Base-by-base conservation (phyloP, 2,797 vertebrate genomes). In the Fistularia tabacaria region DNA sequence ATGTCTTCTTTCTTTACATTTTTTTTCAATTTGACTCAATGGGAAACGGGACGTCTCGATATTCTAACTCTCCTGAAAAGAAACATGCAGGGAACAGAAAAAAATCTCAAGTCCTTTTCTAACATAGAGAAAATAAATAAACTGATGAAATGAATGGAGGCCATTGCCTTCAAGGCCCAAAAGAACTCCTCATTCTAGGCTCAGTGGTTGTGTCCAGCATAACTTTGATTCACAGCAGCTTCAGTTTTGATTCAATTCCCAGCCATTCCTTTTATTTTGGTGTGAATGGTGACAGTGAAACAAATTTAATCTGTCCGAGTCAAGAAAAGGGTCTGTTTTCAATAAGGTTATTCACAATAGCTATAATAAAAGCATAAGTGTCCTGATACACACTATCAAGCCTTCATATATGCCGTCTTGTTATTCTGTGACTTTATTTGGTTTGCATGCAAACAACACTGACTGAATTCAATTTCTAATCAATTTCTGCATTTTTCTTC, bases 401-500 rank as follows among this genome's bases (percentile, higher is more conserved):
- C 8, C 10, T 8, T 39, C 25, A 55, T 12, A 46, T 36, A 38
- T 8, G 10, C 46, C 38, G 13, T 36, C 10, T 39, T 43, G 41
- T 53, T 51, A 14, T 7, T 14, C 50, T 14, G 50, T 41, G 50
- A 25, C 25, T 25, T 25, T 25, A 25, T 25, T 5, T 25, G 25
- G 2, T 25, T 25, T 25, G 25, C 25, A 25, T n/a, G n/a, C 36
- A 49, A 14, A 14, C 51, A n/a, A n/a, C 40, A 49, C 13, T 12
- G 10, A 7, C 51, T n/a, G 36, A 81, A 82, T 74, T 79, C 49
- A 61, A 69, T 76, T 70, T 81, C 46, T 62, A 82, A 84, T 85
- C 51, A 64, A 74, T 83, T 77, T 64, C 66, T 74, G 52, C 51
- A 74, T 81, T 80, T 78, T 77, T 59, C 76, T 76, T 81, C 73